phyloP scores from a whole-genome alignment of 2,113 vertebrate genomes.

The Eulacestoma nigropectus region DNA sequence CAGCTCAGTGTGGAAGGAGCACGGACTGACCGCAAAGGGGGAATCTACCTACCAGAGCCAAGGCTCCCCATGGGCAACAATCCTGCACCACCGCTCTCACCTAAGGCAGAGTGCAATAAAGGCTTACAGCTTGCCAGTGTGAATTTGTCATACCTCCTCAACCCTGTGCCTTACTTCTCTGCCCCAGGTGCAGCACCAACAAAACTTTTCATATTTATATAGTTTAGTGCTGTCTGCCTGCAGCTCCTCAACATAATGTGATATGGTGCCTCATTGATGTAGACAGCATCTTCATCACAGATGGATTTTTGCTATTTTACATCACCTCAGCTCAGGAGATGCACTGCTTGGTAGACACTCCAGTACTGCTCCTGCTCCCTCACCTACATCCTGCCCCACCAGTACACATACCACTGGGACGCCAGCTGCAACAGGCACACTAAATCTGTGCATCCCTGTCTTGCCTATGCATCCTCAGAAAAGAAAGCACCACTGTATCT shows the following conservation, averaged over 20 bases:
- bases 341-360: not conserved
- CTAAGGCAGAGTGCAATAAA: not conserved
- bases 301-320: not conserved
- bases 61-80: not conserved
- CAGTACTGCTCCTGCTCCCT: not conserved
- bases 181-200: not conserved
- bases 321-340: not conserved
- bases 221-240: not conserved
- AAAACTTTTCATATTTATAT: not conserved
- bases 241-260: not conserved
- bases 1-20: not conserved
- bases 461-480: not conserved
- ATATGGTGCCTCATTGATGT: fast-evolving
- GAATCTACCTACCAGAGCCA: not conserved
- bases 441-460: not conserved
- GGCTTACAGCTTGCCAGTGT: not conserved
- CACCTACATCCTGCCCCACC: not conserved
- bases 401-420: not conserved
- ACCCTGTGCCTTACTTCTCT: not conserved
- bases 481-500: not conserved
- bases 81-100: not conserved
- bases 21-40: not conserved
- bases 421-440: not conserved
- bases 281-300: fast-evolving
- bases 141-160: not conserved